These are phyloP conservation scores for Agrotis exclamationis DNA, from an alignment of 2,888 invertebrate genomes.

Conservation along the genomic window DNA sequence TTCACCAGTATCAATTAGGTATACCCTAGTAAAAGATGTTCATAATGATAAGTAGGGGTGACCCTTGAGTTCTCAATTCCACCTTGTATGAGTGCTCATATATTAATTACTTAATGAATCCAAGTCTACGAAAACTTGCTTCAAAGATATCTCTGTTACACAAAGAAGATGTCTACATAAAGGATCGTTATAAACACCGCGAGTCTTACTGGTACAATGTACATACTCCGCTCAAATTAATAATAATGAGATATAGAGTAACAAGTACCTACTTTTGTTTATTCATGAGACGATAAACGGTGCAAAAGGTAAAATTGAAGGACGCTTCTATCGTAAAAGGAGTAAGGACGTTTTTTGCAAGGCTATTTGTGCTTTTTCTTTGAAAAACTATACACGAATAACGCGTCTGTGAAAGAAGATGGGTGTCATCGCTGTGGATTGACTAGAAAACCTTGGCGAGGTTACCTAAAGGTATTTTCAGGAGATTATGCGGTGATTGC, in stretches of 20 bases:
- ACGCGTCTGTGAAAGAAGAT: neutral
- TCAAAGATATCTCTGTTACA: conserved; percentile 52
- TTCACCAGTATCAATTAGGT: neutral
- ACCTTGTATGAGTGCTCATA: conserved; percentile 5
- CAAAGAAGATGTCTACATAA: conserved; percentile 36
- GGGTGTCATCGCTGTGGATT: neutral
- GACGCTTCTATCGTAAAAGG: conserved; percentile 3
- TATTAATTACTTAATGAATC: conserved; percentile 23
- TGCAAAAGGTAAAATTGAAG: neutral
- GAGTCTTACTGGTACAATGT: neutral
- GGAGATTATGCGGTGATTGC: neutral
- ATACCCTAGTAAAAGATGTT: neutral
- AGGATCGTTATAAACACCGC: conserved; percentile 11
- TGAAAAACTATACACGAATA: neutral
- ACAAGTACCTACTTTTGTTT: neutral
- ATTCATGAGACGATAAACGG: neutral
- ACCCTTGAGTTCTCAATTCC: neutral
- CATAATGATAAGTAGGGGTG: neutral
- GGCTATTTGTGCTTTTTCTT: neutral
- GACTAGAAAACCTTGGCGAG: neutral
- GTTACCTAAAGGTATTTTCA: neutral
- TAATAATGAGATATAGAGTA: conserved; percentile 14
- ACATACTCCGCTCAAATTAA: conserved; percentile 11
- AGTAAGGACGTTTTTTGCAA: neutral
- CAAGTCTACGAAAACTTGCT: conserved; percentile 14